Base-by-base conservation (phyloP, 2,113 vertebrate species). In the Odontesthes bonariensis region DNA sequence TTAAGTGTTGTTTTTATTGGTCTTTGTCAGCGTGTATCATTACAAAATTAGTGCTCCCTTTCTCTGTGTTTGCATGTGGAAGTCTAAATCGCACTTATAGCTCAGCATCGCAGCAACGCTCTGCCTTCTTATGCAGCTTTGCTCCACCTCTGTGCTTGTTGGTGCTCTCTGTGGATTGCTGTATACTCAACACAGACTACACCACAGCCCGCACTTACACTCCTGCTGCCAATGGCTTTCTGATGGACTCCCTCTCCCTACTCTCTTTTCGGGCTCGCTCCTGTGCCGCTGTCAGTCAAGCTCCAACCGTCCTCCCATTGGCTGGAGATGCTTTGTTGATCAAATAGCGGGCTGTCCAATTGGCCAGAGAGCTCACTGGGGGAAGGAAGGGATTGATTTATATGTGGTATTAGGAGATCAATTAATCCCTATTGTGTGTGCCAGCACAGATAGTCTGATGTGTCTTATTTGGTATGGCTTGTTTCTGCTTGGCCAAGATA, bases 351-450 rank as follows among this genome's bases (percentile, higher is more conserved):
- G 79, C 76, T 47, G 57, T 87, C 67, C 84, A 67, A 92, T 93
- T 94, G 93, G 94, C 71, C 75, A 12, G 75, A 82, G 72, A 87
- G 86, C 86, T 85, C 86, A 59, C 51, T 67, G 55, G 77, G 85
- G 83, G 82, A 70, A 81, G 88, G 82, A 81, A 84, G 81, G 83
- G 74, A 94, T 94, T 94, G 93, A 95, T 94, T 94, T 93, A 95
- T 94, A 91, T 92, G 92, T 92, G 94, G 94, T 94, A 94, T 94
- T 94, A 94, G 92, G 82, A 73, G 93, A 94, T 95, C 94, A 94
- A 95, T 95, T 95, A 94, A 95, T 94, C 94, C 93, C 92, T 83
- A 94, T 94, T 95, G 93, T 94, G 93, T 92, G 92, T 93, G 94
- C 94, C 93, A 94, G 91, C 91, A 92, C 90, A 92, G 92, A 95